Base-by-base conservation (phyloP, 92 coral and sea anemone species). In the Porites evermanni region DNA sequence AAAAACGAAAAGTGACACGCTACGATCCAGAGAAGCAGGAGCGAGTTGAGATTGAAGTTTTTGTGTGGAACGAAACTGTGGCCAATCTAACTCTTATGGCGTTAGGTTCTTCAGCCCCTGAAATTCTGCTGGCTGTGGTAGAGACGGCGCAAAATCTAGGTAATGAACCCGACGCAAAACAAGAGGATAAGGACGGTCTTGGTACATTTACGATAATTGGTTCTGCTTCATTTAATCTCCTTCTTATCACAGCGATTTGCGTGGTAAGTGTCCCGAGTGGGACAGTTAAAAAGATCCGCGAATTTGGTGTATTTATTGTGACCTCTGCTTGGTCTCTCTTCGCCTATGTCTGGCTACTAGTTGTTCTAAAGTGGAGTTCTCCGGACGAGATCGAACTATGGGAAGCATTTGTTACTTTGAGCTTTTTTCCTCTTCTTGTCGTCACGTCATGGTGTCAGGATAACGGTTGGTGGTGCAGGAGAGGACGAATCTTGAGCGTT, bases 191-290 rank as follows among this genome's bases (percentile, higher is more conserved):
- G 79, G 97, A 94, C 53, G 95, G 96, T 5, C 93, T 95, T 29
- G 98, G 98, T n/a, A 95, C 96, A 10, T 95, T 95, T 71, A 93
- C 98, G 11, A 95, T 95, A 19, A 91, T 95, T 6, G 98, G 98
- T 6, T 95, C 98, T 12, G 98, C 98, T 2, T 95, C 98, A 6
- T 95, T 95, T 85, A 95, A 95, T 72, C 90, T 95, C 72, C 89
- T 95, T 8, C 84, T 95, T 7, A 95, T 95, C 14, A 93, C 98
- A 17, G 98, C 98, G 1, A 79, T 95, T 16, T 95, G 98, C 54
- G 94, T 95, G 44, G 84, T 95, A 9, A 95, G 98, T 60, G 98
- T 95, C 8, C 98, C 98, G 6, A 59, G 83, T 3, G 87, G 90
- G 16, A 93, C 94, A 0, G 96, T 95, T 18, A 95, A 95, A 72